Base-by-base conservation (phyloP, 2,888 invertebrate species). In the Melieria omissa region DNA sequence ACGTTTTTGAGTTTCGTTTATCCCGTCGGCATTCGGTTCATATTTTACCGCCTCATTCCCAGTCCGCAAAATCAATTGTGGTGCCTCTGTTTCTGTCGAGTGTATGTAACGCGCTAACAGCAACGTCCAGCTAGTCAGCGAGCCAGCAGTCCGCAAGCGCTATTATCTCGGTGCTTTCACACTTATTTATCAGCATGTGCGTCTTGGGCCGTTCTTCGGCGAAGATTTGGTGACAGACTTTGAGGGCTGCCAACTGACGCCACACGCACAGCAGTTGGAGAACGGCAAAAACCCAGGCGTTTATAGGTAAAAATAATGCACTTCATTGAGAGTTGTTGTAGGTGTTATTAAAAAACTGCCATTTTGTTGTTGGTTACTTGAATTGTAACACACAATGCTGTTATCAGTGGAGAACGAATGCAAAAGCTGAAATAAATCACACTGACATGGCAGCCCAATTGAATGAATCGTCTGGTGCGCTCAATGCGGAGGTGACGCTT, bases 51-150 rank as follows among this genome's bases (percentile, higher is more conserved):
- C 70, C 71, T 74, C 73, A 64, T 67, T 74, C 72, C 73, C 74
- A 64, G 70, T 77, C 74, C 79, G 78, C 77, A 81, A 82, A 82
- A 82, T 81, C 82, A 82, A 82, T 81, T 80, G 77, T 78, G 75
- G 73, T 75, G 72, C 75, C 72, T 77, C 74, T 60, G 76, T 76
- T 77, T 76, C 75, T 70, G 75, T 73, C 78, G 75, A 75, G 75
- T 80, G 80, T 80, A 80, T 81, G 79, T 80, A 79, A 81, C 80
- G 79, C 82, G 78, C 79, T 79, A 80, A 79, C 70, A 71, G 75
- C 75, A 76, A 71, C 78, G 81, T 79, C 81, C 79, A 79, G 80
- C 80, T 72, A 73, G 73, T 64, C 73, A 72, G 73, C 71, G 73
- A 74, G 71, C 45, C 49, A 70, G 46, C 54, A 67, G 3, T 29